These are phyloP conservation scores for Calypte anna DNA, from an alignment of 2,113 vertebrate species.

Conservation along the genomic window DNA sequence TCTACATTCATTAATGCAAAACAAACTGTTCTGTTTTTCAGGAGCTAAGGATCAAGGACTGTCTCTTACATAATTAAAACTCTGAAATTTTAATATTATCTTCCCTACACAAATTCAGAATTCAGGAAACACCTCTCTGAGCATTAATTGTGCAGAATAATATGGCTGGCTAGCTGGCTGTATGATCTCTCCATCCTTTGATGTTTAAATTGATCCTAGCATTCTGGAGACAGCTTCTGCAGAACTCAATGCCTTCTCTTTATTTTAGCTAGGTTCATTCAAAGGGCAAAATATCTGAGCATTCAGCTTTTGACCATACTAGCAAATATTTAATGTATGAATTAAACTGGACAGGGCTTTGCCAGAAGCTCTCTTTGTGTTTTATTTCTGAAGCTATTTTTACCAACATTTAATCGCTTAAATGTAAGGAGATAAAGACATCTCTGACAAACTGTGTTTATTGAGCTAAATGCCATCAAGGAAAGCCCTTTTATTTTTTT, in stretches of 20 bases:
- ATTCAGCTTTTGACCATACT: constrained; percentile 74
- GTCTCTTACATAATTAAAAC: constrained; percentile 62
- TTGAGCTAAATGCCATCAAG: constrained; percentile 76
- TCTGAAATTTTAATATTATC: constrained; percentile 56
- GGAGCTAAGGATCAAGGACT: constrained; percentile 31
- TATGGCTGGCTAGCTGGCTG: constrained; percentile 57
- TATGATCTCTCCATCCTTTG: constrained; percentile 69
- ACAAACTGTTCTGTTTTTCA: constrained; percentile 44
- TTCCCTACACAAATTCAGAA: constrained; percentile 49
- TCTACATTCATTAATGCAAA: constrained; percentile 56
- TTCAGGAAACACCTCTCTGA: constrained; percentile 46
- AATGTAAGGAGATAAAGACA: constrained; percentile 76
- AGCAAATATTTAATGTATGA: constrained; percentile 81
- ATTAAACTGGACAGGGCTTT: constrained; percentile 76
- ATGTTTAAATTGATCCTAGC: constrained; percentile 57
- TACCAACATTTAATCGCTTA: constrained; percentile 74
- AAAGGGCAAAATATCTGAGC: constrained; percentile 79
- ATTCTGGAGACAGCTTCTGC: constrained; percentile 65
- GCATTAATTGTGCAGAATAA: constrained; percentile 67
- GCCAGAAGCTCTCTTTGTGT: constrained; percentile 72
- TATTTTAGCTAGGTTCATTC: constrained; percentile 77
- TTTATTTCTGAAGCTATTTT: constrained; percentile 77
- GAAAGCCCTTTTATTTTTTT: constrained; percentile 65
- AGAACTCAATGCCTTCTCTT: constrained; percentile 68
- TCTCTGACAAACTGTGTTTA: constrained; percentile 73